These are phyloP conservation scores for Rhodeus uyekii DNA, from an alignment of 2,797 vertebrate species.

Conservation along the genomic window DNA sequence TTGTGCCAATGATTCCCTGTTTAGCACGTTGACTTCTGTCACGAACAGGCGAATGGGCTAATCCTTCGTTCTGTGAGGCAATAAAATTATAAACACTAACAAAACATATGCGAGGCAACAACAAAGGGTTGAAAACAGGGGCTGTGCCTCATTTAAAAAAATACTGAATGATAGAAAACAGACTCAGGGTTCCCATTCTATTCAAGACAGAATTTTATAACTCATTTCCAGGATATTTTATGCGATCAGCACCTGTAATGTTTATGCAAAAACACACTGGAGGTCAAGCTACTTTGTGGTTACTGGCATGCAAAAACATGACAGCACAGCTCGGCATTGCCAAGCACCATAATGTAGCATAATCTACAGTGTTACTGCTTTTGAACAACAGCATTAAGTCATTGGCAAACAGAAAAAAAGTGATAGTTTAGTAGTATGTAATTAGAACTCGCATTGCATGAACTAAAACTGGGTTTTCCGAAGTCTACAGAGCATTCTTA, in stretches of 20 bases:
- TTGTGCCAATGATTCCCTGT: constrained; percentile 21
- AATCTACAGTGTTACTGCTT: neutral
- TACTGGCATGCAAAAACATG: neutral
- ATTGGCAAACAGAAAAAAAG: neutral
- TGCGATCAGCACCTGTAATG: constrained; percentile 1
- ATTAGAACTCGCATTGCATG: neutral
- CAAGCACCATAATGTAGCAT: neutral
- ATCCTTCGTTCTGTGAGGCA: neutral
- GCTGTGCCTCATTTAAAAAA: constrained; percentile 25
- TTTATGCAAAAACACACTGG: neutral
- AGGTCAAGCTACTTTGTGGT: neutral
- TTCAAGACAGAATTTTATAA: neutral
- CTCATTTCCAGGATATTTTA: neutral
- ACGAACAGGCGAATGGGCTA: constrained; percentile 21
- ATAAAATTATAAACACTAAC: constrained; percentile 50
- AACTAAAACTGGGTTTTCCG: neutral
- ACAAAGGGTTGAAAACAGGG: constrained; percentile 8
- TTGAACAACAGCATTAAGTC: neutral
- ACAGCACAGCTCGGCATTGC: neutral
- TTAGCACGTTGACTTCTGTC: constrained; percentile 32
- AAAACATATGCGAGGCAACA: constrained; percentile 4
- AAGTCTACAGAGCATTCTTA: neutral
- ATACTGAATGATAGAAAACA: constrained; percentile 36
- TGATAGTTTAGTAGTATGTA: neutral
- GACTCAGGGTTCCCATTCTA: constrained; percentile 8